Conservation (phyloP, 2,888 invertebrate genomes). For the Tiliacea citrago region DNA sequence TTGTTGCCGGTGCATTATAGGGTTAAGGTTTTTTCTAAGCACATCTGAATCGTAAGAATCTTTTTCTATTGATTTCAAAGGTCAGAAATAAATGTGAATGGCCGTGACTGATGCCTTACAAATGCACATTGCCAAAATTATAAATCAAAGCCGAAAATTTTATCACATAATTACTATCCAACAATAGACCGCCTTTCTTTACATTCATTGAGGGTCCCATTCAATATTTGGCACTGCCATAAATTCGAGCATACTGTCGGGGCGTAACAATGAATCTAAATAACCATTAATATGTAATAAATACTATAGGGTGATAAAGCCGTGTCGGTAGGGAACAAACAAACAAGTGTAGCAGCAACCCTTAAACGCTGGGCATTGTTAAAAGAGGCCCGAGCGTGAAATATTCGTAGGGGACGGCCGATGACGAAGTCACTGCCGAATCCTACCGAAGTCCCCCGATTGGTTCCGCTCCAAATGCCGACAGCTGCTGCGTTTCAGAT, state of each 20-base stretch:
- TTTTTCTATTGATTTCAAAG: neutral
- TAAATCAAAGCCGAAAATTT: constrained; percentile 72
- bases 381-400: constrained; percentile 79
- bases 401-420: constrained; percentile 70
- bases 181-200: constrained; percentile 80
- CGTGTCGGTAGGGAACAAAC: constrained; percentile 87
- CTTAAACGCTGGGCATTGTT: constrained; percentile 83
- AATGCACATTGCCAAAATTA: constrained; percentile 62
- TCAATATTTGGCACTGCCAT: constrained; percentile 87
- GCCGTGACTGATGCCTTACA: constrained; percentile 40
- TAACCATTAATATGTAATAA: constrained; percentile 91
- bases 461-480: constrained; percentile 88
- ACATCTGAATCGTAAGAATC: neutral
- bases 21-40: neutral
- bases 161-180: constrained; percentile 80
- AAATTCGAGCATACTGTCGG: constrained; percentile 90
- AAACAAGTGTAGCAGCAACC: constrained; percentile 89
- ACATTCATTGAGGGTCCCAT: constrained; percentile 80
- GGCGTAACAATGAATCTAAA: constrained; percentile 90
- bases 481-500: constrained; percentile 90
- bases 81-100: constrained; percentile 19
- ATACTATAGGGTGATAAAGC: constrained; percentile 89
- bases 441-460: constrained; percentile 81
- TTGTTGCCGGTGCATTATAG: neutral
- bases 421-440: constrained; percentile 80